Conservation (phyloP, 2,113 vertebrate genomes). For the Marmota flaviventris region DNA sequence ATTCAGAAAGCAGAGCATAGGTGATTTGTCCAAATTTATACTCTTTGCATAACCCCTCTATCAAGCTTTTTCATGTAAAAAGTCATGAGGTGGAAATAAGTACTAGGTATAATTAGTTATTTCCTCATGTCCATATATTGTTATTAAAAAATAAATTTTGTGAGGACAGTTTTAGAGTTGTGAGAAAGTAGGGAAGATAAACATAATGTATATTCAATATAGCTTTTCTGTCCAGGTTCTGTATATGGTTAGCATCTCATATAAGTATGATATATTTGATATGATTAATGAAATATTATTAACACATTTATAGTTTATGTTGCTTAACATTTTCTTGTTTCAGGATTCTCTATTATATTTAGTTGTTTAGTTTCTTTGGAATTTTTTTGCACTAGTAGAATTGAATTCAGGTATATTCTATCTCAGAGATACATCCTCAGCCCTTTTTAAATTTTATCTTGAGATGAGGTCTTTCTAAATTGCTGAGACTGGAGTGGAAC, state of each 20-base stretch:
- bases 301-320: not conserved
- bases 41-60: not conserved
- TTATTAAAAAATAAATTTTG: not conserved
- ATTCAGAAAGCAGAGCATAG: not conserved
- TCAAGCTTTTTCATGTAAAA: not conserved
- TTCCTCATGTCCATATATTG: not conserved
- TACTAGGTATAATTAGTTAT: not conserved
- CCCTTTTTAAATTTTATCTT: too few species aligned
- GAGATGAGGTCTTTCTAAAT: too few species aligned
- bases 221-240: not conserved
- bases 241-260: not conserved
- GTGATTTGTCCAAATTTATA: not conserved
- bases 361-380: not conserved
- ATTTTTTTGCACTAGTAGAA: too few species aligned
- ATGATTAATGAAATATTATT: not conserved
- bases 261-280: not conserved
- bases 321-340: not conserved
- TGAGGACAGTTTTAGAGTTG: not conserved
- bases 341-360: not conserved
- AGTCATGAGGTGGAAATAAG: not conserved
- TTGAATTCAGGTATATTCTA: too few species aligned
- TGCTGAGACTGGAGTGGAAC: too few species aligned
- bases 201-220: not conserved
- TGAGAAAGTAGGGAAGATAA: not conserved
- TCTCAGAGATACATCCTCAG: too few species aligned